Conservation (phyloP, 2,888 invertebrate genomes). For the Amphipoea lucens region DNA sequence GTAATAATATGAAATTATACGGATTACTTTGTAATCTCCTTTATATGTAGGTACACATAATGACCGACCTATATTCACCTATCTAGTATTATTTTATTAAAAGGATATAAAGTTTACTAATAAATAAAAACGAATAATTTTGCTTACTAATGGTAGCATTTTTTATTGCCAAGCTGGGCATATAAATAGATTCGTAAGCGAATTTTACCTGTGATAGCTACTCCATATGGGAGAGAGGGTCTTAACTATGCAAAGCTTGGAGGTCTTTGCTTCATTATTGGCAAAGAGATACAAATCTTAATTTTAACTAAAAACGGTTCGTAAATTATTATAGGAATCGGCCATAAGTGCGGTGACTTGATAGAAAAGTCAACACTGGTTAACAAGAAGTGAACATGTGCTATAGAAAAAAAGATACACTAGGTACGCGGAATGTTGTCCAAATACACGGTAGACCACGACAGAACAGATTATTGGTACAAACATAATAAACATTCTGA, state of each 20-base stretch:
- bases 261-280: not conserved
- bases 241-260: not conserved
- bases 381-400: not conserved
- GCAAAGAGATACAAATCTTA: not conserved
- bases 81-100: not conserved
- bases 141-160: not conserved
- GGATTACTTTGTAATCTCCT: slow-evolving; percentile 23
- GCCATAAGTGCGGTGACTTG: not conserved
- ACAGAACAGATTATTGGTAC: slow-evolving; percentile 8
- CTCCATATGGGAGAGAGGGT: too few relatives aligned
- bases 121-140: not conserved
- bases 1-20: slow-evolving; percentile 26
- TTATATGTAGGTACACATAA: not conserved
- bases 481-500: slow-evolving; percentile 34
- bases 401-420: not conserved
- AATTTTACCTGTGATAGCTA: not conserved
- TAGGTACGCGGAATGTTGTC: not conserved
- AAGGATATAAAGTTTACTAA: not conserved
- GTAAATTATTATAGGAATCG: not conserved
- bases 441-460: not conserved
- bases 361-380: not conserved
- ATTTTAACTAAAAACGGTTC: not conserved
- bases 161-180: too few relatives aligned
- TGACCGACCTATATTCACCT: not conserved
- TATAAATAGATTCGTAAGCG: not conserved